Evolutionary conservation across 2,797 vertebrate species (phyloP), one percentile per base, ranked within the genome.

Genomic region (Eulemur mongoz): DNA sequence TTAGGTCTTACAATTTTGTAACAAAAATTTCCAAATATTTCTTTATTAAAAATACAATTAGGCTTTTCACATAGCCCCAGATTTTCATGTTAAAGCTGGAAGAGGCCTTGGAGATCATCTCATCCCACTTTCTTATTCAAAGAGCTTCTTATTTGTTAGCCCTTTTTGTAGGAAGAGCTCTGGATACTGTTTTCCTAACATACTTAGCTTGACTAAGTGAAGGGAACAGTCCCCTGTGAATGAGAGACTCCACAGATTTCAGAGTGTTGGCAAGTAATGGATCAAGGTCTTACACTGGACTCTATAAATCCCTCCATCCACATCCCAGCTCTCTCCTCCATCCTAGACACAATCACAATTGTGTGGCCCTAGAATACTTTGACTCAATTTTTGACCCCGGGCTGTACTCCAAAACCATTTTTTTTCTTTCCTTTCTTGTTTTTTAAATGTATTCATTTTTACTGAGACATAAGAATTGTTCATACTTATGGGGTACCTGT

Each of bases 41-140:
- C 20, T 43, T 48, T 86, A 95, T 83, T 91, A 85, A 97, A 95
- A 81, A 35, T 35, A 67, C 12, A 61, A 8, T 79, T 76, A 93
- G 10, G 10, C 18, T 69, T 59, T 84, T 48, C 11, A n/a, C 25
- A 52, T 85, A 78, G 54, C 11, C n/a, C n/a, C 32, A 59, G 38
- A 72, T 79, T 96, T 40, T 89, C 7, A 25, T 32, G 78, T 76
- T 48, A 67, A 75, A 84, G 5, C 10, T 93, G 38, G 15, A 82
- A 84, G 45, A 82, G 12, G 61, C 12, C 27, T 82, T 82, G 63
- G 61, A 57, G 45, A 20, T 75, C 20, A 75, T 25, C 30, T 69
- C 23, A 35, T 92, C 14, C 18, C 4, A 73, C n/a, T 8, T 13
- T 67, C 86, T 6, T 59, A 81, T 13, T 18, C 81, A 12, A 38